Percentiles rank a stretch among this genome's conserved stretches.
Evolutionary conservation across 2,888 invertebrate genomes (phyloP).

Genomic region (Magallana nippona): DNA sequence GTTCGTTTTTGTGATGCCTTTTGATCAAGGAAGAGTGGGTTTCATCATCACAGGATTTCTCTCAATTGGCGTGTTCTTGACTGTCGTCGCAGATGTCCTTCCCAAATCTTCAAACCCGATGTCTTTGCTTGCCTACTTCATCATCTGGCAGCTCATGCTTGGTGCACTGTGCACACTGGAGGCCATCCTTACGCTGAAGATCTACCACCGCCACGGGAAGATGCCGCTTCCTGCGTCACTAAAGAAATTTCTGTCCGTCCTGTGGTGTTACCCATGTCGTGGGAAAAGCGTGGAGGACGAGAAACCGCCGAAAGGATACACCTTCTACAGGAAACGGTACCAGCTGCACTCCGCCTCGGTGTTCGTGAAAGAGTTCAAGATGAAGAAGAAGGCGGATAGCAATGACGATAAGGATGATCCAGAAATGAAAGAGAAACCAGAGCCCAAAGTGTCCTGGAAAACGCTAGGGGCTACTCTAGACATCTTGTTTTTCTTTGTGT

Average conservation of each 20-base stretch:
- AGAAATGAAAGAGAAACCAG: constrained; percentile 26
- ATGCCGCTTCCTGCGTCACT: constrained; percentile 36
- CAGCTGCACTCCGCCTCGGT: constrained; percentile 40
- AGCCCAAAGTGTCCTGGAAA: constrained; percentile 40
- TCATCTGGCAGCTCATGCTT: constrained; percentile 47
- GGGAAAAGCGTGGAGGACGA: constrained; percentile 35
- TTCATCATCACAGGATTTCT: constrained; percentile 45
- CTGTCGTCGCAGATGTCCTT: constrained; percentile 35
- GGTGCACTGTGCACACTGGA: constrained; percentile 48
- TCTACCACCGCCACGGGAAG: constrained; percentile 50
- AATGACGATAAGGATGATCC: constrained; percentile 34
- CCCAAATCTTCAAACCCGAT: constrained; percentile 45
- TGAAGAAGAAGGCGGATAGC: constrained; percentile 35
- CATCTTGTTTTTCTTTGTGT: constrained; percentile 46
- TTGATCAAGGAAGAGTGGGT: constrained; percentile 45
- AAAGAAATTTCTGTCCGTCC: constrained; percentile 34
- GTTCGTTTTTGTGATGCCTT: constrained; percentile 43
- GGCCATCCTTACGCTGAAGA: constrained; percentile 49
- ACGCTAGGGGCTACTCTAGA: constrained; percentile 42
- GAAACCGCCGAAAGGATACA: constrained; percentile 41
- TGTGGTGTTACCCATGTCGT: constrained; percentile 43
- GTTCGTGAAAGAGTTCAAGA: constrained; percentile 39
- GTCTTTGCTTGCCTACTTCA: constrained; percentile 40
- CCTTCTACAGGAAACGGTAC: constrained; percentile 32
- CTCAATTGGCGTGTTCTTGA: constrained; percentile 36